phyloP scores from a whole-genome alignment of 1,140 invertebrate species.

The Drosophila novamexicana region DNA sequence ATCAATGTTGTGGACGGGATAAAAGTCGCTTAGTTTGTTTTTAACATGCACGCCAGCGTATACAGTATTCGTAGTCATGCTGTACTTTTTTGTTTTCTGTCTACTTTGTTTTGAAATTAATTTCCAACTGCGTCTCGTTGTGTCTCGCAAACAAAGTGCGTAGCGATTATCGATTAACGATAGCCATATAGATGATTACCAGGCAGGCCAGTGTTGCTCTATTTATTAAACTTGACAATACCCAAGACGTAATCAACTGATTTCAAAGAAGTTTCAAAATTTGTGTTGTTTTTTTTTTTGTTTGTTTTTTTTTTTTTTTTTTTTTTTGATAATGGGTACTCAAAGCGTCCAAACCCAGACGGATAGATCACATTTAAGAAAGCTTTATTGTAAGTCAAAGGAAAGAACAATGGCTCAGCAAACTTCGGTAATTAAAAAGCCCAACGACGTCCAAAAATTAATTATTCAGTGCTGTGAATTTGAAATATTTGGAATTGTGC shows the following conservation, averaged over 20 bases:
- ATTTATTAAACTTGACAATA: conserved; percentile 3
- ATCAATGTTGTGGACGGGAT: conserved; percentile 72
- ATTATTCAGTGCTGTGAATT: conserved; percentile 52
- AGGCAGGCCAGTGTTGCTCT: conserved; percentile 22
- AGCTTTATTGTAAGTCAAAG: not conserved
- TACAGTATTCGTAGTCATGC: conserved; percentile 52
- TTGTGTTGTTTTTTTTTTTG: not conserved
- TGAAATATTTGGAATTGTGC: conserved; percentile 71
- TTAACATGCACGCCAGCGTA: conserved; percentile 70
- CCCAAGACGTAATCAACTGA: not conserved
- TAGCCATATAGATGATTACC: not conserved
- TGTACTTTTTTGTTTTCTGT: not conserved
- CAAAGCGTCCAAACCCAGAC: conserved; percentile 24
- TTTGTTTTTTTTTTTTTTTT: not conserved
- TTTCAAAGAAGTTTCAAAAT: conserved; percentile 19
- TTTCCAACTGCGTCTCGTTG: conserved; percentile 23
- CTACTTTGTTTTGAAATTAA: conserved; percentile 35
- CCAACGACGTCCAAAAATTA: not conserved
- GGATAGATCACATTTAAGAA: not conserved
- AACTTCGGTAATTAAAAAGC: not conserved
- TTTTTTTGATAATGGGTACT: conserved; percentile 12
- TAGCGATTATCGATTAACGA: conserved; percentile 22
- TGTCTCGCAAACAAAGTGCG: conserved; percentile 16
- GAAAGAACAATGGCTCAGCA: not conserved
- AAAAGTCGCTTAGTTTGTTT: conserved; percentile 72